Conservation (phyloP, 2,888 invertebrate species). For the Bellardia bayeri region DNA sequence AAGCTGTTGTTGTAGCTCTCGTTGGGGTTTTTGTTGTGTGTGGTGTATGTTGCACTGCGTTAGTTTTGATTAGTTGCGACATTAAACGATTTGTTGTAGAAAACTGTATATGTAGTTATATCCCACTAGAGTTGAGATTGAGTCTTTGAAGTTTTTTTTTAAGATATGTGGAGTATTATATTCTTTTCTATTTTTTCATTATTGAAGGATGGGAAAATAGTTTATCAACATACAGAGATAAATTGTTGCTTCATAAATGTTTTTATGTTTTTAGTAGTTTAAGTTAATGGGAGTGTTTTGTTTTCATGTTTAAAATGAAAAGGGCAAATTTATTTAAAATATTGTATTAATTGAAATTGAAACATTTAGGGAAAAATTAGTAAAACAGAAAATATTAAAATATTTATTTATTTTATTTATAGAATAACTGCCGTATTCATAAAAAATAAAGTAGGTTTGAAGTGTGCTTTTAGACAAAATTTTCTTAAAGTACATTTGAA, state of each 20-base stretch:
- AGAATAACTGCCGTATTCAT: too few species aligned
- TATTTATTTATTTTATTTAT: too few species aligned
- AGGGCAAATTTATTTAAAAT: constrained; percentile 44
- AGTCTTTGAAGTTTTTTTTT: constrained; percentile 21
- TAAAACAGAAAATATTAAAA: background rate
- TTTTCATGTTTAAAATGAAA: constrained; percentile 27
- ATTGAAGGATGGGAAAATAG: constrained; percentile 53
- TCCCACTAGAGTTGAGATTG: constrained; percentile 31
- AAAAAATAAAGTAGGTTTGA: too few species aligned
- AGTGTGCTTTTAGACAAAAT: too few species aligned
- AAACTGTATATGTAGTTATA: constrained; percentile 13
- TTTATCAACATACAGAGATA: background rate
- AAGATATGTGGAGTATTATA: background rate
- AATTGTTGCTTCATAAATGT: constrained; percentile 14
- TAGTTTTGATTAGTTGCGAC: constrained; percentile 72
- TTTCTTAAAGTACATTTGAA: too few species aligned
- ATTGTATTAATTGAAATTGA: constrained; percentile 42
- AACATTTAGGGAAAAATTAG: background rate
- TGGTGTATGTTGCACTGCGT: constrained; percentile 55
- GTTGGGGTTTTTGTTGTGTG: constrained; percentile 8
- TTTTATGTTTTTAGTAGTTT: background rate
- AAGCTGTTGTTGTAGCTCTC: constrained; percentile 2
- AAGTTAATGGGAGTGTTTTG: constrained; percentile 19
- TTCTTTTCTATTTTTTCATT: constrained; percentile 18
- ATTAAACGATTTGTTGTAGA: constrained; percentile 69